Percentiles rank a stretch among this genome's conserved stretches.
These are phyloP conservation scores for Harpegnathos saltator DNA, from an alignment of 1,140 invertebrate species.

Conservation along the genomic window DNA sequence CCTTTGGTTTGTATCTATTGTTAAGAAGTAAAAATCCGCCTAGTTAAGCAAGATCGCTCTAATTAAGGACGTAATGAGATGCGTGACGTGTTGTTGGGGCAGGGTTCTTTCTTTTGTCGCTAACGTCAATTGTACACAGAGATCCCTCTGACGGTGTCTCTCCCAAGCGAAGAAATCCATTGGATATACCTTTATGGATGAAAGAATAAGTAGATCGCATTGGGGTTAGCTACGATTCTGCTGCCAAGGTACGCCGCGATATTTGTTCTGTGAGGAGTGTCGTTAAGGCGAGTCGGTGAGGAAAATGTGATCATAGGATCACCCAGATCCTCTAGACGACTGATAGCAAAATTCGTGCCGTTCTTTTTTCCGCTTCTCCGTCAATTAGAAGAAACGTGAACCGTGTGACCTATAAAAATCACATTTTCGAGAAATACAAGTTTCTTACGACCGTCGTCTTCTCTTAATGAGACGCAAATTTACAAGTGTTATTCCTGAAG, in stretches of 20 bases:
- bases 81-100: conserved; percentile 12
- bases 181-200: conserved; percentile 36
- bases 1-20: too few relatives aligned
- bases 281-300: background rate
- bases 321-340: background rate
- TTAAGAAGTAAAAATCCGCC: too few relatives aligned
- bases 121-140: background rate
- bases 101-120: background rate
- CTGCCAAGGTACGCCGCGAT: conserved; percentile 48
- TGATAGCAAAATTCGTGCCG: background rate
- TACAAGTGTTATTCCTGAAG: conserved; percentile 6
- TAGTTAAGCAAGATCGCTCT: background rate
- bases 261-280: background rate
- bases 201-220: conserved; percentile 40
- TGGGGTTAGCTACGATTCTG: conserved; percentile 67
- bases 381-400: background rate
- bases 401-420: conserved; percentile 28
- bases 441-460: background rate
- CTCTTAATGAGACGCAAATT: background rate
- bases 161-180: conserved; percentile 47
- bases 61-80: conserved; percentile 38
- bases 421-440: background rate
- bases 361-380: conserved; percentile 23
- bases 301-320: background rate
- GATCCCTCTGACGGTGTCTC: conserved; percentile 28